phyloP scores from a whole-genome alignment of 2,888 invertebrate genomes.

The Achlya flavicornis region DNA sequence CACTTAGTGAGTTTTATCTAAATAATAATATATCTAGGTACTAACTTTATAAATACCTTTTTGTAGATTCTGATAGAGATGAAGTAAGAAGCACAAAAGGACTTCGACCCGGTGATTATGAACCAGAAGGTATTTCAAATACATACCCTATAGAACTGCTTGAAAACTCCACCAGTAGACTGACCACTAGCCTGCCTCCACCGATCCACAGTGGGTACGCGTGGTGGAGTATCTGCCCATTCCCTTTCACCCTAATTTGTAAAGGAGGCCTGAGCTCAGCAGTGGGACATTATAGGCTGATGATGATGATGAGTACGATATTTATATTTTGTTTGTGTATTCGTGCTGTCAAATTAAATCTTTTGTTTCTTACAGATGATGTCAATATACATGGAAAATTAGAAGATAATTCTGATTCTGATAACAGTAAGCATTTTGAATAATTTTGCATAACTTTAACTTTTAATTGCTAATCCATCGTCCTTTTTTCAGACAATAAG shows the following conservation, averaged over 20 bases:
- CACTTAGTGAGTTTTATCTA: no score
- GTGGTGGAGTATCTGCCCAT: no score
- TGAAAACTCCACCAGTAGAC: no score
- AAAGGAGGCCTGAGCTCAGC: no score
- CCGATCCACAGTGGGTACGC: no score
- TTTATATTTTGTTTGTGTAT: no score
- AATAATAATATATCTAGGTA: no score
- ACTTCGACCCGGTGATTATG: constrained; percentile 47
- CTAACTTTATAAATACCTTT: constrained; percentile 19
- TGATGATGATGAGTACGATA: no score
- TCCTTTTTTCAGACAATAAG: constrained; percentile 9
- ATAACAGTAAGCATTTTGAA: constrained; percentile 14
- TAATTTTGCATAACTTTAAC: constrained; percentile 1
- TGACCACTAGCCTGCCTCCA: no score
- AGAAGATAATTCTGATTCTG: constrained; percentile 28
- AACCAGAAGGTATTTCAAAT: constrained; percentile 53
- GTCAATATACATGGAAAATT: constrained; percentile 35
- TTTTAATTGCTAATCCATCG: not conserved
- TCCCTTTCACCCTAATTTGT: no score
- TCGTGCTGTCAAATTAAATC: not conserved
- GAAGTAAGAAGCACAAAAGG: constrained; percentile 51
- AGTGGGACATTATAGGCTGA: no score
- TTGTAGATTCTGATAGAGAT: constrained; percentile 37
- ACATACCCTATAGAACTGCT: no score
- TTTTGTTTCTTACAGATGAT: constrained; percentile 28